Evolutionary conservation across 2,797 vertebrate species (phyloP).

Genomic region (Falco berigora): DNA sequence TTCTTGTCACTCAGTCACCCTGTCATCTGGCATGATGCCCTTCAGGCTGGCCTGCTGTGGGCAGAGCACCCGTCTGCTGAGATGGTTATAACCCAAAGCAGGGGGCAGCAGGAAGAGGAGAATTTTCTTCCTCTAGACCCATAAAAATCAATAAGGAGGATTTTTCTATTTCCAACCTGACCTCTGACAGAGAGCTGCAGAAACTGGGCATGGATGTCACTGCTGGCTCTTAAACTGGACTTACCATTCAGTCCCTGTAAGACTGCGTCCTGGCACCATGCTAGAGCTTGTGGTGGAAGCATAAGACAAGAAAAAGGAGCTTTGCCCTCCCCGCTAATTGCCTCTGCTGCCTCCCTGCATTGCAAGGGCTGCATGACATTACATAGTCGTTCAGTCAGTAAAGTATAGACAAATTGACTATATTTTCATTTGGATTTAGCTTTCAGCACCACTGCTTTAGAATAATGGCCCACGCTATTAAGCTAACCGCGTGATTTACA

Average conservation of each 20-base stretch:
- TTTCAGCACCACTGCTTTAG: conserved; percentile 72
- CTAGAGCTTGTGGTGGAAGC: neutral
- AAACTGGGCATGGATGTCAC: neutral
- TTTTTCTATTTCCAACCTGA: neutral
- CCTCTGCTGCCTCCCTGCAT: neutral
- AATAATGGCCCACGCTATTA: conserved; percentile 66
- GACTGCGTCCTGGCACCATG: neutral
- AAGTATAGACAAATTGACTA: conserved; percentile 69
- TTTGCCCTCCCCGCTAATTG: neutral
- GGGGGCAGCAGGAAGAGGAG: neutral
- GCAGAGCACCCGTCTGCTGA: neutral
- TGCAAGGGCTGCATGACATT: conserved; percentile 29
- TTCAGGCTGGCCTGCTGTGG: neutral
- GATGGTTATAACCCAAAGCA: neutral
- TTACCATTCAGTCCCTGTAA: neutral
- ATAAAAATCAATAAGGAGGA: neutral
- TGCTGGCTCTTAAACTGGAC: neutral
- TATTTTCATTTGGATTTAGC: conserved; percentile 56
- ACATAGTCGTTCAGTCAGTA: conserved; percentile 67
- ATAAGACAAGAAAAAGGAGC: neutral
- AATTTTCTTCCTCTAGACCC: neutral
- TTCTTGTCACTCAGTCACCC: neutral
- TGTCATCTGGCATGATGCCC: neutral
- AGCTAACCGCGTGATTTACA: conserved; percentile 64
- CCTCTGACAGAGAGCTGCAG: neutral